These are phyloP conservation scores for Glyphotaelius pellucidus DNA, from an alignment of 2,888 invertebrate species.

Conservation along the genomic window DNA sequence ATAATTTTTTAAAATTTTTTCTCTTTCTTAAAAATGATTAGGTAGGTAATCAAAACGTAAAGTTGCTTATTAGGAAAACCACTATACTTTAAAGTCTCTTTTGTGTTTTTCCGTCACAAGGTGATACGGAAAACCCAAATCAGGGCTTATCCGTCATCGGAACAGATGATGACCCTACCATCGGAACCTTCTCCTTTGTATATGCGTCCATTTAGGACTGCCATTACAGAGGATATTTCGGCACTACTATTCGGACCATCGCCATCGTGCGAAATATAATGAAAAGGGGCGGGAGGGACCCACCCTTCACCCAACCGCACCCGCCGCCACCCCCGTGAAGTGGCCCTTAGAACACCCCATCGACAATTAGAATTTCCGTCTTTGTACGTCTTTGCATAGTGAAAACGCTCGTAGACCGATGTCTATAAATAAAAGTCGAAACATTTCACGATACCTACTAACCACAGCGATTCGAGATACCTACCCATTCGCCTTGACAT, in stretches of 20 bases:
- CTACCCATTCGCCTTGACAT: too few species aligned
- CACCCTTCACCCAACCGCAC: neutral
- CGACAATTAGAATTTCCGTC: constrained; percentile 25
- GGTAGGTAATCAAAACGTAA: neutral
- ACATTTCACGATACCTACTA: neutral
- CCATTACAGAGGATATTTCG: constrained; percentile 64
- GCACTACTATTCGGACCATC: constrained; percentile 64
- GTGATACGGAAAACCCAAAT: constrained; percentile 2
- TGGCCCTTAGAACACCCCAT: constrained; percentile 27
- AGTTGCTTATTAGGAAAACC: neutral
- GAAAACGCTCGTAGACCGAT: constrained; percentile 15
- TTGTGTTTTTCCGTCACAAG: neutral
- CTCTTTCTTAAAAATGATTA: neutral
- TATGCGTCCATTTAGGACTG: constrained; percentile 68
- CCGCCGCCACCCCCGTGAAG: constrained; percentile 30
- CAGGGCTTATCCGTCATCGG: neutral
- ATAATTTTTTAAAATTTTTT: neutral
- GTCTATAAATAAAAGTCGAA: neutral
- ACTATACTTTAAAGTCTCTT: neutral
- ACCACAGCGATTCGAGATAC: too few species aligned
- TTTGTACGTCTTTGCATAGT: constrained; percentile 43
- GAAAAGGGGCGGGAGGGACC: constrained; percentile 45
- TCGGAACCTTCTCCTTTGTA: constrained; percentile 73
- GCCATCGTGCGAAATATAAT: constrained; percentile 59
- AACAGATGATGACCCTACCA: constrained; percentile 21